phyloP scores from a whole-genome alignment of 2,113 vertebrate species.

The Sula dactylatra region DNA sequence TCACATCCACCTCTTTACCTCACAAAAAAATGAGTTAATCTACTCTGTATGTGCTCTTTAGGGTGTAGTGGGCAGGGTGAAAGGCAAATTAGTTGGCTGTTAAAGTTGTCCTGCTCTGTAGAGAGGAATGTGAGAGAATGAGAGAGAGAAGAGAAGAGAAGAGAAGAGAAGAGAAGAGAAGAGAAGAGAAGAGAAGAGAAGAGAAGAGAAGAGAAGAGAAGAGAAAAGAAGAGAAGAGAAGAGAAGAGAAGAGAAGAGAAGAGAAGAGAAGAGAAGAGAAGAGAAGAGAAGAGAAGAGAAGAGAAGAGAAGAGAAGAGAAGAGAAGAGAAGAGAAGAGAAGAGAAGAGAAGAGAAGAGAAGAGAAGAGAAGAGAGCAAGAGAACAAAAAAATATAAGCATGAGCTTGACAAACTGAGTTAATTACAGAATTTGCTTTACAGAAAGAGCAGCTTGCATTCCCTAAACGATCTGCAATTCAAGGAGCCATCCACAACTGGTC shows the following conservation, averaged over 20 bases:
- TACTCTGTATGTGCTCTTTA: accelerated
- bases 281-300: neutral
- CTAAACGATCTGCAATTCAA: neutral
- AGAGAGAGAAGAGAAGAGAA: neutral
- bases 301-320: neutral
- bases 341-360: neutral
- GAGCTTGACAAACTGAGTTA: neutral
- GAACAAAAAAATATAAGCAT: neutral
- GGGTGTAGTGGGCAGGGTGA: neutral
- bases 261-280: neutral
- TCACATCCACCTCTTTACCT: neutral
- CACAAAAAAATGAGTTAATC: neutral
- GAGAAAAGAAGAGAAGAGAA: neutral
- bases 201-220: too few relatives aligned
- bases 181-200: too few relatives aligned
- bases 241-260: neutral
- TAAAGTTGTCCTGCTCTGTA: neutral
- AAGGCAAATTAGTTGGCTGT: neutral
- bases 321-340: neutral
- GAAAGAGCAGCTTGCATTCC: neutral
- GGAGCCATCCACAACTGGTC: neutral
- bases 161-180: too few relatives aligned
- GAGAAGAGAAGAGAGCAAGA: neutral
- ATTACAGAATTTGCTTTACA: neutral
- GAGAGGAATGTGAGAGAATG: neutral